Conservation (phyloP, 2,888 invertebrate genomes). For the Calameuta pallipes region DNA sequence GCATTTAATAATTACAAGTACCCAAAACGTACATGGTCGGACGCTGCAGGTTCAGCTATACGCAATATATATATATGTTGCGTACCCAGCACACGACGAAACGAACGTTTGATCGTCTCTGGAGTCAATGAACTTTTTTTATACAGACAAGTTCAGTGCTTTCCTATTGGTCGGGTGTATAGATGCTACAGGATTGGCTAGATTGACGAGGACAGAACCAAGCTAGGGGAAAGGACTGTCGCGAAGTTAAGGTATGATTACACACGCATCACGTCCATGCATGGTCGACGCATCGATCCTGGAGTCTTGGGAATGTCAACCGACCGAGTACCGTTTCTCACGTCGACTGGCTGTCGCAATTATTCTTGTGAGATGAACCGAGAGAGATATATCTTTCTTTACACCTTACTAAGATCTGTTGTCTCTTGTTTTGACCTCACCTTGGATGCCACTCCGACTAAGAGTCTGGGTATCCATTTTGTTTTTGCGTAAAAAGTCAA, state of each 20-base stretch:
- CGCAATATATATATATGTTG: not conserved
- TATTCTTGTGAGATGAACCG: slow-evolving; percentile 17
- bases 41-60: not conserved
- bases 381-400: not conserved
- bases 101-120: not conserved
- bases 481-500: not conserved
- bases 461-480: not conserved
- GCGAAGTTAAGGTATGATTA: slow-evolving; percentile 27
- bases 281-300: slow-evolving; percentile 37
- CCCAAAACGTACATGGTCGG: not conserved
- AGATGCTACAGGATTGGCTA: not conserved
- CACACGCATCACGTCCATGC: slow-evolving; percentile 44
- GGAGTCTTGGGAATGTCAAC: slow-evolving; percentile 51
- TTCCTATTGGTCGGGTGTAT: not conserved
- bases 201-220: not conserved
- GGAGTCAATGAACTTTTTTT: not conserved
- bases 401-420: not conserved
- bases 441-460: not conserved
- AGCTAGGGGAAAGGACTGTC: not conserved
- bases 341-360: slow-evolving; percentile 27
- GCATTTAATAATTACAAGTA: not conserved
- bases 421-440: not conserved
- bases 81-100: not conserved
- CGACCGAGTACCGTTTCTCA: slow-evolving; percentile 51
- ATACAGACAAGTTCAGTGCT: not conserved